Percentiles rank a stretch among this genome's conserved stretches.
Evolutionary conservation across 1,140 invertebrate species (phyloP).

Genomic region (Zaprionus vittiger): DNA sequence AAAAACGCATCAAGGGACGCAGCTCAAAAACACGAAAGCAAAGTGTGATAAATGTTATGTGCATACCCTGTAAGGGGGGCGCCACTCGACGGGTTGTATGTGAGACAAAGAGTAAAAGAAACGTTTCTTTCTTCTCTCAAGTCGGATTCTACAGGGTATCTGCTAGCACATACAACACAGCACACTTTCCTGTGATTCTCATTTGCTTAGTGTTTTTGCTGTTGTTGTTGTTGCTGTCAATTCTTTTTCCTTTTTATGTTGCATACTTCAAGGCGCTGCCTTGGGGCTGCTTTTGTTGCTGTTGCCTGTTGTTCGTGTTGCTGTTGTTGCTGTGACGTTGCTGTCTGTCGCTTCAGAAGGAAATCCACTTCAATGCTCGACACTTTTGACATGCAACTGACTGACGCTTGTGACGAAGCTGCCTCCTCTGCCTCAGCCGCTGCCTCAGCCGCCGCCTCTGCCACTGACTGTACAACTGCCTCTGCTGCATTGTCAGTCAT

Average conservation of each 20-base stretch:
- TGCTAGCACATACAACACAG: not conserved
- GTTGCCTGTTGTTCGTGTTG: constrained; percentile 35
- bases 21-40: constrained; percentile 27
- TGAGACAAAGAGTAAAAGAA: not conserved
- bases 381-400: constrained; percentile 65
- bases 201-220: constrained; percentile 7
- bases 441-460: too few species aligned
- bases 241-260: constrained; percentile 26
- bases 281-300: constrained; percentile 15
- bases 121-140: not conserved
- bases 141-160: not conserved
- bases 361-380: constrained; percentile 64
- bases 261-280: constrained; percentile 51
- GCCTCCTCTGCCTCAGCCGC: not conserved
- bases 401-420: constrained; percentile 44
- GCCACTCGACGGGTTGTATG: not conserved
- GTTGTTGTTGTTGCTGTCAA: constrained; percentile 13
- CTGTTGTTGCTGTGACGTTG: constrained; percentile 43
- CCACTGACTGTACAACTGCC: constrained; percentile 18
- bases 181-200: not conserved
- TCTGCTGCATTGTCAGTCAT: constrained; percentile 44
- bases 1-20: constrained; percentile 31
- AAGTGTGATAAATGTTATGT: constrained; percentile 64
- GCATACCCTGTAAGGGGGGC: constrained; percentile 1
- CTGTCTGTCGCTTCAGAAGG: constrained; percentile 43